Conservation (phyloP, 2,888 invertebrate genomes). For the Mythimna impura region DNA sequence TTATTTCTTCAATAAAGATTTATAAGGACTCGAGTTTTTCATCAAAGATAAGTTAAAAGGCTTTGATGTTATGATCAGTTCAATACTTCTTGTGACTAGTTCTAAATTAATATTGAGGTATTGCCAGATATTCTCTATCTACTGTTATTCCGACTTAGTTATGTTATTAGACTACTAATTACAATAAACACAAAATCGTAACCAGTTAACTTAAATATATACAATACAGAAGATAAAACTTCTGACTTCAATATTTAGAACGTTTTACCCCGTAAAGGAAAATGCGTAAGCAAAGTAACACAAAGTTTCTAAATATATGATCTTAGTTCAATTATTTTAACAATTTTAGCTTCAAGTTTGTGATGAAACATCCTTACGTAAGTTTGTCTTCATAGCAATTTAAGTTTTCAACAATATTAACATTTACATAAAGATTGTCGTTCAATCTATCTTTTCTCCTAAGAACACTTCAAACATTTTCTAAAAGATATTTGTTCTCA, state of each 20-base stretch:
- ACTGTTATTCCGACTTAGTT: neutral
- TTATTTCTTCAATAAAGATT: neutral
- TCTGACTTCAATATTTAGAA: neutral
- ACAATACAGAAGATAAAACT: neutral
- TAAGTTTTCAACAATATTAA: constrained; percentile 15
- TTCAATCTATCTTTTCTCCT: neutral
- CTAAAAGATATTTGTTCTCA: neutral
- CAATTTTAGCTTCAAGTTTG: constrained; percentile 3
- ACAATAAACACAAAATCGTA: neutral
- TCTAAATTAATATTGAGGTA: neutral
- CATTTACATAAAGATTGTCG: neutral
- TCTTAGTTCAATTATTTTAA: constrained; percentile 31
- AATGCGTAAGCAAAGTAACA: constrained; percentile 10
- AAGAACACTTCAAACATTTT: neutral
- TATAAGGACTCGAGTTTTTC: neutral
- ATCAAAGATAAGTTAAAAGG: constrained; percentile 1
- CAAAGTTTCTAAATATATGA: constrained; percentile 36
- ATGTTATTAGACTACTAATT: neutral
- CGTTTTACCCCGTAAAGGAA: constrained; percentile 20
- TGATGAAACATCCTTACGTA: neutral
- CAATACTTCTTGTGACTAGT: neutral
- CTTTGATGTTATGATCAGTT: constrained; percentile 13
- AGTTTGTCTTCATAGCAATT: constrained; percentile 13
- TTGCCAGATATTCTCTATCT: neutral
- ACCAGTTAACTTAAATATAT: constrained; percentile 1